phyloP scores from a whole-genome alignment of 2,113 vertebrate genomes.

The Tichodroma muraria region DNA sequence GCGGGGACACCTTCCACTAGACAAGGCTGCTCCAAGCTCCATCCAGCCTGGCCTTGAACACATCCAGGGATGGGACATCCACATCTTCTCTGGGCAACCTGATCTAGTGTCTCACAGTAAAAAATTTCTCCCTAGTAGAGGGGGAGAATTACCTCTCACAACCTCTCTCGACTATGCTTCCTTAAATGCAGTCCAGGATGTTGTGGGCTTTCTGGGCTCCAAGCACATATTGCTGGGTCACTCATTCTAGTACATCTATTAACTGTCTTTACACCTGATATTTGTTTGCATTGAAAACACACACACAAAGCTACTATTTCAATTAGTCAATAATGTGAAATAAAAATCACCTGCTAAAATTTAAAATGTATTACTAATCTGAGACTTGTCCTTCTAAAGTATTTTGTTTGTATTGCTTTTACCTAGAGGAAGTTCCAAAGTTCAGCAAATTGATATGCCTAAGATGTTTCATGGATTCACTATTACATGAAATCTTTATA shows the following conservation, averaged over 20 bases:
- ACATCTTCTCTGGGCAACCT: not conserved
- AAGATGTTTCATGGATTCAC: not conserved
- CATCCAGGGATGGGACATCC: not conserved
- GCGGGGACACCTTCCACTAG: not conserved
- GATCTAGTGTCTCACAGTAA: not conserved
- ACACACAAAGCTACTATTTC: not conserved
- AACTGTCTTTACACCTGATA: not conserved
- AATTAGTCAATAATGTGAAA: not conserved
- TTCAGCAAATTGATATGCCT: not conserved
- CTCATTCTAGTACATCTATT: not conserved
- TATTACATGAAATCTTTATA: not conserved
- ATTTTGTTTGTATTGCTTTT: not conserved
- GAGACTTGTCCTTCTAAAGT: not conserved
- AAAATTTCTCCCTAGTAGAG: not conserved
- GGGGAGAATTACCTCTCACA: not conserved
- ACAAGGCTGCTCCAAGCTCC: not conserved
- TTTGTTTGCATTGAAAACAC: not conserved
- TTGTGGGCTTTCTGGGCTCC: not conserved
- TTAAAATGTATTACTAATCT: not conserved
- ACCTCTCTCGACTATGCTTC: not conserved
- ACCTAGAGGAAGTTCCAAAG: not conserved
- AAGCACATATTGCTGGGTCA: not conserved
- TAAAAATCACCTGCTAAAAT: not conserved
- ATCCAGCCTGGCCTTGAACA: not conserved
- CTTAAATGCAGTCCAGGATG: not conserved